Base-by-base conservation (phyloP, 1,140 invertebrate species). In the Zophobas morio region DNA sequence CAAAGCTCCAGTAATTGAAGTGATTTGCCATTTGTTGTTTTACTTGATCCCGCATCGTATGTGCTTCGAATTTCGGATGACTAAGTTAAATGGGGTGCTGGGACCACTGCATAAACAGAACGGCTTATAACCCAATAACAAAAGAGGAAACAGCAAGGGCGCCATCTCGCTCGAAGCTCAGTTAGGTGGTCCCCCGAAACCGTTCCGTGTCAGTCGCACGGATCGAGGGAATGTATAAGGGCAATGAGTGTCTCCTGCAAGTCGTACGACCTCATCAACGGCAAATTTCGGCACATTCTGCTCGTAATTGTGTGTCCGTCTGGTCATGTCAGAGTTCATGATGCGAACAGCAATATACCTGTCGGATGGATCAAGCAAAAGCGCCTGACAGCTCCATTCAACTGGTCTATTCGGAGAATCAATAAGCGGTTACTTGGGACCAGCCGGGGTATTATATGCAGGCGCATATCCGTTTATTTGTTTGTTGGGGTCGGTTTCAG, bases 381-480 rank as follows among this genome's bases (percentile, higher is more conserved):
- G 40, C 70, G 42, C 70, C 70, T 72, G 70, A 72, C 70, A 72
- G 70, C 70, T 72, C 70, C 70, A 72, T 72, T 72, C 70, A 72
- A 72, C 70, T 54, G 70, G 49, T 72, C 70, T 51, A 51, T 8
- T 6, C 36, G 60, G 37, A 51, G 70, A 72, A 72, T 72, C 70
- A 72, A 72, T 72, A 72, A 72, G 70, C 70, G 46, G 49, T 72
- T 72, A 72, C 70, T 72, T 72, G 70, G 66, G 70, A 42, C 70
- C 70, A 72, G 46, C 70, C 70, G 70, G 70, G 70, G 70, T 51
- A 39, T 72, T 51, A 54, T 72, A 72, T 72, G 70, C 70, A 72
- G 37, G 70, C 51, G 51, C 51, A 72, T 72, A 53, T 54, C 70
- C 46, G 46, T 72, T 72, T 72, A 51, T 72, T 72, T 54, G 47